A percentile compares a stretch with the other conserved stretches of the same genome.
phyloP scores from a whole-genome alignment of 2,888 invertebrate species.

The Argyresthia albistria region DNA sequence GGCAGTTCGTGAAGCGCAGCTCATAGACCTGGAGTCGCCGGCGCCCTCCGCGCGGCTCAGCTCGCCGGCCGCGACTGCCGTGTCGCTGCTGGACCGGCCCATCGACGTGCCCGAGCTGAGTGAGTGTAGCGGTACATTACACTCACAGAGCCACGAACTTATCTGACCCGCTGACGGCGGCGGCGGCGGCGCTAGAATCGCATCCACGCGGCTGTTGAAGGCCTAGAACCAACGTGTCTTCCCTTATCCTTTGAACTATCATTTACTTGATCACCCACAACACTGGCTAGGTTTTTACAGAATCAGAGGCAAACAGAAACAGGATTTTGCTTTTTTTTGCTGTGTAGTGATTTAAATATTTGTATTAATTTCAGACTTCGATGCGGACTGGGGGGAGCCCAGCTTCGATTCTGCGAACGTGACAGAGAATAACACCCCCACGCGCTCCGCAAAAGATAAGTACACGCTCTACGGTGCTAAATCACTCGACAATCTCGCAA shows the following conservation, averaged over 20 bases:
- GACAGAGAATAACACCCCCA: constrained; percentile 31
- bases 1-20: constrained; percentile 75
- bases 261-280: too few relatives aligned
- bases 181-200: too few relatives aligned
- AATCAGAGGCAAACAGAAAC: too few relatives aligned
- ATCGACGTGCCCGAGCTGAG: constrained; percentile 78
- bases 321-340: too few relatives aligned
- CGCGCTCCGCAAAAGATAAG: constrained; percentile 21
- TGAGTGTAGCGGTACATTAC: constrained; percentile 26
- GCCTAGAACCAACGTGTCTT: too few relatives aligned
- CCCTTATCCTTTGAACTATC: too few relatives aligned
- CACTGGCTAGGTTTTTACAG: too few relatives aligned
- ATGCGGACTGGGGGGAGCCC: constrained; percentile 46
- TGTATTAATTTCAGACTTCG: constrained; percentile 30
- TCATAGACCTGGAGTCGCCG: constrained; percentile 78
- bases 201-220: too few relatives aligned
- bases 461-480: constrained; percentile 46
- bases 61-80: constrained; percentile 22
- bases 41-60: constrained; percentile 64
- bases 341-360: neutral
- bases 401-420: constrained; percentile 44
- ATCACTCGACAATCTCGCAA: constrained; percentile 47
- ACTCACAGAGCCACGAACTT: too few relatives aligned
- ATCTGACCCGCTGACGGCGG: too few relatives aligned
- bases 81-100: constrained; percentile 80